These are phyloP conservation scores for Semaprochilodus insignis DNA, from an alignment of 2,797 vertebrate genomes.

Conservation along the genomic window DNA sequence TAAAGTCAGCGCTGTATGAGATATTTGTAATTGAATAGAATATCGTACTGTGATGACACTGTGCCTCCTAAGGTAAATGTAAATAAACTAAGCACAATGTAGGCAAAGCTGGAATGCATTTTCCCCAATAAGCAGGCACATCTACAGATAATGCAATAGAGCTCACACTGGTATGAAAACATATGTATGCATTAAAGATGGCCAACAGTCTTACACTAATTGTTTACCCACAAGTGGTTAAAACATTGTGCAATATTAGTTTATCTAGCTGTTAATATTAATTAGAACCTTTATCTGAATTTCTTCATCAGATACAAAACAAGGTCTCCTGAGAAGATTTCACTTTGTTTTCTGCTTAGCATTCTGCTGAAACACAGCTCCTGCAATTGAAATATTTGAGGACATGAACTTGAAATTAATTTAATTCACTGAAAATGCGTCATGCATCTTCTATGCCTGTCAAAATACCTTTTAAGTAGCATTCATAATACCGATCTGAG, in stretches of 20 bases:
- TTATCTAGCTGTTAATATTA: background rate
- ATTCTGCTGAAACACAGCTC: background rate
- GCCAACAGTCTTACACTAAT: too few relatives aligned
- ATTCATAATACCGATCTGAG: background rate
- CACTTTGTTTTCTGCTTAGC: background rate
- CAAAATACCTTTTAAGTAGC: background rate
- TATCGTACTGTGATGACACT: too few relatives aligned
- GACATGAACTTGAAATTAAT: background rate
- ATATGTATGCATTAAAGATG: too few relatives aligned
- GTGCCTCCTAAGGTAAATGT: too few relatives aligned
- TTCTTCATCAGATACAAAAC: background rate
- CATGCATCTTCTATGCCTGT: background rate
- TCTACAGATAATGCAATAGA: too few relatives aligned
- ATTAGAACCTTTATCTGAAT: background rate
- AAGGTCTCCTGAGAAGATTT: background rate
- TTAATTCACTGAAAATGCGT: background rate
- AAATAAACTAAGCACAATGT: too few relatives aligned
- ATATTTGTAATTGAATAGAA: too few relatives aligned
- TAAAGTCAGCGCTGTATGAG: too few relatives aligned
- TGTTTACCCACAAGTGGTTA: background rate
- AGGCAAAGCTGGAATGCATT: too few relatives aligned
- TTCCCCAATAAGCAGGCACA: too few relatives aligned
- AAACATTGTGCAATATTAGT: background rate
- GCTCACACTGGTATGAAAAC: too few relatives aligned
- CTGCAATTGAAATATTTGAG: background rate